Evolutionary conservation across 2,888 invertebrate species (phyloP).

Genomic region (Catocala fraxini): DNA sequence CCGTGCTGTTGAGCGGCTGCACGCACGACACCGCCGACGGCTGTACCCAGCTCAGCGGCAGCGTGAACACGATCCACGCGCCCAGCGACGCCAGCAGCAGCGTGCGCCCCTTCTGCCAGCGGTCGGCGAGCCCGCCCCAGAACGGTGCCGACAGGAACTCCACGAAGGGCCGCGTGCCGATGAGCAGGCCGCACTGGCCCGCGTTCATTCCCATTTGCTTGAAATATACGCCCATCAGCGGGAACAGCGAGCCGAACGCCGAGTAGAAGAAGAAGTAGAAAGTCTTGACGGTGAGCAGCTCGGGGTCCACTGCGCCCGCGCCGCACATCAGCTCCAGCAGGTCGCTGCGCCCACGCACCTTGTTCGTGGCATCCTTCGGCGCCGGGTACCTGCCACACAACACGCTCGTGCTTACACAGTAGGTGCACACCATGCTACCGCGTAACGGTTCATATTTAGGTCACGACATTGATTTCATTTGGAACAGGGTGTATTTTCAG

Average conservation of each 20-base stretch:
- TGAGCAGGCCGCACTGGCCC: conserved; percentile 96
- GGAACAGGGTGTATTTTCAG: too few relatives aligned
- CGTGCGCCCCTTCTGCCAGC: conserved; percentile 95
- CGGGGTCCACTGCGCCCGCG: conserved; percentile 93
- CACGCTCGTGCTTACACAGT: not conserved
- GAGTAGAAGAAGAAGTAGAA: conserved; percentile 99
- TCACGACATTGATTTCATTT: too few relatives aligned
- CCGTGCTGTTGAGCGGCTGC: conserved; percentile 83
- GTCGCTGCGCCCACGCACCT: conserved; percentile 95
- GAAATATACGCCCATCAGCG: conserved; percentile 99
- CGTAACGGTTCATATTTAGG: too few relatives aligned
- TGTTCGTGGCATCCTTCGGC: conserved; percentile 96
- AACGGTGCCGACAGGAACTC: conserved; percentile 99
- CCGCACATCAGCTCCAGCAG: conserved; percentile 94
- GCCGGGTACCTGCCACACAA: conserved; percentile 90
- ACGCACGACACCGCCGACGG: conserved; percentile 97
- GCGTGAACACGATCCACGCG: conserved; percentile 98
- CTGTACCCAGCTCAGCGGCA: conserved; percentile 98
- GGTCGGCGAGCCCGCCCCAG: conserved; percentile 98
- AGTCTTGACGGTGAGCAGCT: conserved; percentile 97
- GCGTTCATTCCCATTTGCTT: conserved; percentile 99
- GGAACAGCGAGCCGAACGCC: conserved; percentile 99
- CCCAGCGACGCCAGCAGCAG: conserved; percentile 96
- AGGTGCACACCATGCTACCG: too few relatives aligned
- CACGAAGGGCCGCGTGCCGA: conserved; percentile 98